phyloP scores from a whole-genome alignment of 2,797 vertebrate genomes.

The Acanthis flammea region DNA sequence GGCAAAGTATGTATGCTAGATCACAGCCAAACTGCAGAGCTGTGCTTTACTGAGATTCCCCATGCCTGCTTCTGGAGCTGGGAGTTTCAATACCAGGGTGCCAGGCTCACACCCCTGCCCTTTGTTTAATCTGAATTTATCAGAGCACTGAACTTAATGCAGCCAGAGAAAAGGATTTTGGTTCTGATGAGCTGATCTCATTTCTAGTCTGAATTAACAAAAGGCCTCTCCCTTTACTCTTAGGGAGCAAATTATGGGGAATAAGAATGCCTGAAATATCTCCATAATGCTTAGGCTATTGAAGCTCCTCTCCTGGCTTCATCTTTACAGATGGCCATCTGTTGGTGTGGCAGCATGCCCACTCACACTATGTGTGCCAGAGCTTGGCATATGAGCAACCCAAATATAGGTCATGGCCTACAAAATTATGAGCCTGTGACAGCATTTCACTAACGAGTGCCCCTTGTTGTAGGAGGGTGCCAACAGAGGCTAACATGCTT shows the following conservation, averaged over 20 bases:
- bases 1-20: background rate
- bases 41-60: background rate
- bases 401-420: constrained; percentile 25
- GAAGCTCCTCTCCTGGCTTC: background rate
- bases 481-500: background rate
- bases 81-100: background rate
- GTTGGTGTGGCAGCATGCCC: background rate
- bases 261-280: background rate
- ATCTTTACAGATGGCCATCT: background rate
- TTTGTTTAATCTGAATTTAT: background rate
- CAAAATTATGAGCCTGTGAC: background rate
- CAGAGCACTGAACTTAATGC: background rate
- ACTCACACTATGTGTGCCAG: background rate
- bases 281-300: background rate
- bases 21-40: background rate
- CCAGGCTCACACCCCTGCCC: background rate
- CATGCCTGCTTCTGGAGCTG: background rate
- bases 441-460: background rate
- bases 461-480: background rate
- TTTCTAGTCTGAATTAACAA: background rate
- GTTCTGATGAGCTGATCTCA: background rate
- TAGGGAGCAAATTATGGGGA: background rate
- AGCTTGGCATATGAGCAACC: background rate
- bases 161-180: background rate
- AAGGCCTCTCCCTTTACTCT: background rate